Evolutionary conservation across 2,888 invertebrate genomes (phyloP).

Genomic region (Andrena hattorfiana): DNA sequence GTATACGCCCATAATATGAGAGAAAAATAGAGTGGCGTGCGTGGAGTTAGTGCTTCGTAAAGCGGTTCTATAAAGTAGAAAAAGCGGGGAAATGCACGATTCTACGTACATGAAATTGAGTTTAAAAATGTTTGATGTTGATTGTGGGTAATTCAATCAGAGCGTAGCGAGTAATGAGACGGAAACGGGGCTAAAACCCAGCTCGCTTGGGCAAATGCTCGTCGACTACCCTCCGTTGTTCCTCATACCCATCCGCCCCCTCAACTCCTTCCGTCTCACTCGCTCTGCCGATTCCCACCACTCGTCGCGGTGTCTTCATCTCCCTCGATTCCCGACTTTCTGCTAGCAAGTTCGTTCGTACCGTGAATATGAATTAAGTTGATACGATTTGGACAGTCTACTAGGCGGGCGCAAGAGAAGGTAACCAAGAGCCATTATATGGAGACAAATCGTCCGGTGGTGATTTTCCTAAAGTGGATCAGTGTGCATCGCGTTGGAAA

Average conservation of each 20-base stretch:
- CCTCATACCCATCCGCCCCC: conserved; percentile 47
- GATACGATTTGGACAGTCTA: conserved; percentile 79
- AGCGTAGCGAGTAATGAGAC: conserved; percentile 82
- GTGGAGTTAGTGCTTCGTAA: conserved; percentile 58
- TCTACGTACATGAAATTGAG: conserved; percentile 78
- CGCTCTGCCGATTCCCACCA: conserved; percentile 45
- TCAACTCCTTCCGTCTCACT: conserved; percentile 43
- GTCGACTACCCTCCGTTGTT: conserved; percentile 67
- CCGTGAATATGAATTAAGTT: conserved; percentile 81
- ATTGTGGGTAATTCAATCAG: conserved; percentile 82
- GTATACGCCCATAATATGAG: conserved; percentile 50
- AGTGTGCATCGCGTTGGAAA: conserved; percentile 61
- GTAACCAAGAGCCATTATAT: conserved; percentile 74
- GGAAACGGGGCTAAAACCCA: conserved; percentile 79
- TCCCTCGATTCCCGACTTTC: conserved; percentile 76
- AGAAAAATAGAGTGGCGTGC: conserved; percentile 54
- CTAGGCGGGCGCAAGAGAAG: conserved; percentile 67
- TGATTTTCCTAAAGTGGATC: conserved; percentile 72
- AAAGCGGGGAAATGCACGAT: conserved; percentile 72
- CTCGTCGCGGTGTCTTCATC: conserved; percentile 62
- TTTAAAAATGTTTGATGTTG: conserved; percentile 83
- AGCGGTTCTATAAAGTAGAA: conserved; percentile 69
- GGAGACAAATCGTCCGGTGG: conserved; percentile 73
- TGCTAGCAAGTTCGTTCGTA: conserved; percentile 76
- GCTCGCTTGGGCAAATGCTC: conserved; percentile 78